Evolutionary conservation across 1,140 invertebrate species (phyloP), one percentile per base, ranked within the genome.

Genomic region (Drosophila persimilis): DNA sequence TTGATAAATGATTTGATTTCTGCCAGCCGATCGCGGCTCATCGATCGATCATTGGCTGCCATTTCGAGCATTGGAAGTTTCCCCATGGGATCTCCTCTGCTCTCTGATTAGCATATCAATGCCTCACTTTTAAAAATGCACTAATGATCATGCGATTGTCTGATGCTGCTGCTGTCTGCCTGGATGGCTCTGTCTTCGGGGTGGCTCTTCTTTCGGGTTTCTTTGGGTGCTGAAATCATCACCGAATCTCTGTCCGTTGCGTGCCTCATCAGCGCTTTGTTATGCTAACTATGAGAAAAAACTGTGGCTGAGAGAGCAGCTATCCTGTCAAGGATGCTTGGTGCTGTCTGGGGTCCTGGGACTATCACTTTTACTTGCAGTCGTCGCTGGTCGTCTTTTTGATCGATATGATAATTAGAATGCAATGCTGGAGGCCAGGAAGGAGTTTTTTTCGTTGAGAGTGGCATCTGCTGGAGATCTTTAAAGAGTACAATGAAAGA

Each of bases 1-100:
- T 90, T 90, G 88, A 90, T 90, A 90, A 90, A 90, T 90, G 88
- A 90, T 90, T 90, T 89, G 77, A 90, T 88, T 80, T 88, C 65
- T 73, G 63, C 50, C 35, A 77, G 59, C 11, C 35, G 35, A 39
- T 39, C 35, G 11, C 35, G 43, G 53, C 70, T 80, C 76, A 43
- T 58, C 80, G 24, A 86, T 86, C 81, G 70, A 86, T 88, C 81
- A 85, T 77, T 66, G 66, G 45, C 3, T 4, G 13, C 56, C 69
- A 81, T 47, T 47, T 58, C 52, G 46, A n/a, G 41, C 63, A 62
- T 48, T 41, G 39, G 51, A 39, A 39, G 55, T 50, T 57, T 31
- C 59, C 31, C 8, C 31, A 31, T 31, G 8, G 31, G 31, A 31
- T 31, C 31, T 9, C 26, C 26, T 41, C 53, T 75, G 20, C 59